A percentile compares a stretch with the other conserved stretches of the same genome.
Conservation (phyloP, 2,113 vertebrate species). For the Crotalus tigris region DNA sequence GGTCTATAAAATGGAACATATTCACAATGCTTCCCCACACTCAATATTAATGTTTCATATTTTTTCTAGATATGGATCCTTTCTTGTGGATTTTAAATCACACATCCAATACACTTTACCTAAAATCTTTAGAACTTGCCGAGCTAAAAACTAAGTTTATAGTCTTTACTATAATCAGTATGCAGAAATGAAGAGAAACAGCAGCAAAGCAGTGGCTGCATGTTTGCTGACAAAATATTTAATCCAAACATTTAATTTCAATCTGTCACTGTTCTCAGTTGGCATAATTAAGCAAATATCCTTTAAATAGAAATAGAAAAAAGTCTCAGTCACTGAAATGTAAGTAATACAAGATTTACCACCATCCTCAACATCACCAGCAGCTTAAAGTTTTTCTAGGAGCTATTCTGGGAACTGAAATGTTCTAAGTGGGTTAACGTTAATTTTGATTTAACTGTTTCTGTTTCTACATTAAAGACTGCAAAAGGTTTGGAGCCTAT, state of each 20-base stretch:
- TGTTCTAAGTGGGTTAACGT: conserved; percentile 66
- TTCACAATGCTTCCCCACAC: conserved; percentile 23
- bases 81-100: conserved; percentile 50
- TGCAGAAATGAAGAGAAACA: conserved; percentile 71
- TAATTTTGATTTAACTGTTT: conserved; percentile 56
- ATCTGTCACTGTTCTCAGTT: conserved; percentile 83
- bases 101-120: conserved; percentile 66
- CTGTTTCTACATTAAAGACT: conserved; percentile 9
- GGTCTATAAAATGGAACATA: not conserved
- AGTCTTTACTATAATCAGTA: conserved; percentile 77
- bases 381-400: conserved; percentile 60
- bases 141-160: conserved; percentile 71
- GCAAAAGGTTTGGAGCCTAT: conserved; percentile 15
- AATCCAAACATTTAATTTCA: conserved; percentile 85
- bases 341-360: conserved; percentile 70
- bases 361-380: conserved; percentile 57
- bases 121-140: conserved; percentile 69
- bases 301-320: conserved; percentile 67
- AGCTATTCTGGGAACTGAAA: conserved; percentile 62
- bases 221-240: conserved; percentile 86
- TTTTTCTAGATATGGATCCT: conserved; percentile 36
- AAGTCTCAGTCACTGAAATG: conserved; percentile 63
- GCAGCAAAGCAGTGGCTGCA: conserved; percentile 75
- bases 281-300: conserved; percentile 79
- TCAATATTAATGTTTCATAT: conserved; percentile 26